Evolutionary conservation across 2,888 invertebrate species (phyloP).

Genomic region (Cephus sareptanus): DNA sequence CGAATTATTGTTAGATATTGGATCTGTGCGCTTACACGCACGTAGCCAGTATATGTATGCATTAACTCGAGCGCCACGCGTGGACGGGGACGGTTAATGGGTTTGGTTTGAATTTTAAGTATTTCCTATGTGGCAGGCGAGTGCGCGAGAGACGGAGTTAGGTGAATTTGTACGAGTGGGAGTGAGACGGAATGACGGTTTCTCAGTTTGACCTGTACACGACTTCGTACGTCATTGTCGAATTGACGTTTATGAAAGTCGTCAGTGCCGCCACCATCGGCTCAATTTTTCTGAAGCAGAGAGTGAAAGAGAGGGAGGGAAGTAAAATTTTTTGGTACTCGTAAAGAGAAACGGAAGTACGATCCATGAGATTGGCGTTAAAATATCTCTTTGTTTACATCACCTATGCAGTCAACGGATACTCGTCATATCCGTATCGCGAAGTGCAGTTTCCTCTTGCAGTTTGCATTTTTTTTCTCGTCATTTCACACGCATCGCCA

Average conservation of each 20-base stretch:
- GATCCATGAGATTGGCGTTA: background rate
- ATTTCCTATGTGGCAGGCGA: background rate
- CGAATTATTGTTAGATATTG: too few relatives aligned
- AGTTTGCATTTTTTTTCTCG: background rate
- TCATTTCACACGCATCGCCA: background rate
- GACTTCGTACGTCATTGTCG: background rate
- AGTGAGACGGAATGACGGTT: background rate
- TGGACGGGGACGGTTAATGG: too few relatives aligned
- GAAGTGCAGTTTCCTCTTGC: background rate
- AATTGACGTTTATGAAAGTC: background rate
- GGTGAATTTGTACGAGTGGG: background rate
- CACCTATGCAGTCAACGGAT: background rate
- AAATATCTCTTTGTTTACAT: background rate
- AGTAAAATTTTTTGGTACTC: background rate
- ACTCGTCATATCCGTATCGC: background rate
- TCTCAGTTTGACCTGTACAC: background rate
- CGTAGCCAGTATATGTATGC: too few relatives aligned
- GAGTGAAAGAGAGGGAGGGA: too few relatives aligned
- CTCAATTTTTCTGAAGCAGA: background rate
- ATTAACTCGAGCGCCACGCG: too few relatives aligned
- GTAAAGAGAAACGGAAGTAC: background rate
- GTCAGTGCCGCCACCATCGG: background rate
- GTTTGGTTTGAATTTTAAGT: background rate
- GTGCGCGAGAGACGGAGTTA: background rate
- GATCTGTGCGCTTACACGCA: too few relatives aligned